Conservation (phyloP, 2,113 vertebrate species). For the Ovibos moschatus region DNA sequence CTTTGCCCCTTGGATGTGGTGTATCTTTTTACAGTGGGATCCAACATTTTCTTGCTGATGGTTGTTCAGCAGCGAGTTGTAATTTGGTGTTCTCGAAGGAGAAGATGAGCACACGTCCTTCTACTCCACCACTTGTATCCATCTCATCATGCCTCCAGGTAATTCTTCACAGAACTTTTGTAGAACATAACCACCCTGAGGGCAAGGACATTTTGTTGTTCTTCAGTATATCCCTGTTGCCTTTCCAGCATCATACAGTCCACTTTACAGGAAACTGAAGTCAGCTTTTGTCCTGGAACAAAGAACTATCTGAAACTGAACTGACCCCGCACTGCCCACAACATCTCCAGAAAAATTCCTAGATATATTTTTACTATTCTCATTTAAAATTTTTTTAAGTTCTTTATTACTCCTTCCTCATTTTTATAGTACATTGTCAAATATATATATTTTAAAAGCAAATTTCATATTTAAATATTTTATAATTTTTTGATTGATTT, state of each 20-base stretch:
- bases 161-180: background rate
- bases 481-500: background rate
- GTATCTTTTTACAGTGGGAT: background rate
- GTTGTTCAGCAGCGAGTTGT: background rate
- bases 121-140: background rate
- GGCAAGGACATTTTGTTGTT: background rate
- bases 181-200: background rate
- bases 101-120: background rate
- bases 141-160: background rate
- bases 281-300: background rate
- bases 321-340: accelerated
- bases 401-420: background rate
- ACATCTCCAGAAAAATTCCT: background rate
- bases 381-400: background rate
- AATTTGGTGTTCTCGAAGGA: background rate
- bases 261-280: background rate
- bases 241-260: background rate
- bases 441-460: background rate
- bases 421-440: background rate
- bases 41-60: background rate
- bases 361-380: background rate
- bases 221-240: background rate
- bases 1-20: background rate
- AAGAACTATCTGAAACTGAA: background rate
- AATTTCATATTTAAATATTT: background rate